Percentiles rank a stretch among this genome's conserved stretches.
Evolutionary conservation across 2,113 vertebrate genomes (phyloP).

Genomic region (Aviceda subcristata): DNA sequence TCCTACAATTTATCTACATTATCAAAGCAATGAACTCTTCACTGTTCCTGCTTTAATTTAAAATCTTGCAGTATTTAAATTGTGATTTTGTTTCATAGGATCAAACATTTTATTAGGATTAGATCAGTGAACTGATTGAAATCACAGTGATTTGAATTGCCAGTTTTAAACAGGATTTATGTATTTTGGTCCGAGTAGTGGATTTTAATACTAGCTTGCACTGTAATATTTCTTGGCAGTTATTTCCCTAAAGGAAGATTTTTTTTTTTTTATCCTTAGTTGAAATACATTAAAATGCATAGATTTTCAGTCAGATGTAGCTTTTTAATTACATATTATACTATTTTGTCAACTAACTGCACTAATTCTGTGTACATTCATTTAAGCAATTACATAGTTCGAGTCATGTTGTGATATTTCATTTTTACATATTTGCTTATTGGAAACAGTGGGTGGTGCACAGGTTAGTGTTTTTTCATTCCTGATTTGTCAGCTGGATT

Average conservation of each 20-base stretch:
- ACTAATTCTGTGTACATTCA: neutral
- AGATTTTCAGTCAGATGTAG: neutral
- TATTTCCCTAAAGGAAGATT: neutral
- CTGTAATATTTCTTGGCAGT: neutral
- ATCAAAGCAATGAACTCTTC: neutral
- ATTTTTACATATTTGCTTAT: neutral
- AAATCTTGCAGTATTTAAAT: neutral
- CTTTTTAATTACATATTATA: neutral
- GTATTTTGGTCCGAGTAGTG: neutral
- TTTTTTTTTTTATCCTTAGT: neutral
- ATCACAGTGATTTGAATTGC: neutral
- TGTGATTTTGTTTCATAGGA: neutral
- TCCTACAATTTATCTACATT: neutral
- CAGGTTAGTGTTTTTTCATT: neutral
- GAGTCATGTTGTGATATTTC: neutral
- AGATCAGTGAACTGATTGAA: neutral
- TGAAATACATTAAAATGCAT: neutral
- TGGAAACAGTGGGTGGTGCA: neutral
- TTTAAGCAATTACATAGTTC: neutral
- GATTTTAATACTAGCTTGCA: slow-evolving; percentile 6
- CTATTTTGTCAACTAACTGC: neutral
- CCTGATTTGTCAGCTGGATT: neutral
- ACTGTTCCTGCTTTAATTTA: neutral
- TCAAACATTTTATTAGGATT: neutral
- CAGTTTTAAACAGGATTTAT: neutral